Base-by-base conservation (phyloP, 2,113 vertebrate genomes). In the Hippocampus guttulatus region DNA sequence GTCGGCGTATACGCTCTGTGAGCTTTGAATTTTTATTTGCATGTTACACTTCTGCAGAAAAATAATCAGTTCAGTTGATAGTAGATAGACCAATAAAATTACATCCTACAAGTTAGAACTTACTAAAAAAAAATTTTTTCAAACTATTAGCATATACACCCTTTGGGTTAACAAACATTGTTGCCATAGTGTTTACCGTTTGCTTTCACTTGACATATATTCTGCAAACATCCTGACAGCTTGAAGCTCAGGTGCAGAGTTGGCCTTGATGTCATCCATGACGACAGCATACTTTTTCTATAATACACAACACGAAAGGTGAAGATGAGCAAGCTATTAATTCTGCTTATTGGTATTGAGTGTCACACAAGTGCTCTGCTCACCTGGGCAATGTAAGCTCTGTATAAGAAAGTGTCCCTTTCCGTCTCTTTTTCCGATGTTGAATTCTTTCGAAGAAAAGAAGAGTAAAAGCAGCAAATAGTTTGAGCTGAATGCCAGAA, bases 371-470 rank as follows among this genome's bases (percentile, higher is more conserved):
- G 52, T 51, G n/a, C 20, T 10, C 2, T 2, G 14, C 64, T 81
- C 78, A 98, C 96, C 95, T 98, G 95, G 3, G 97, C 97, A 0
- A 98, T 93, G 84, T 97, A 98, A 0, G 96, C 94, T 87, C 96
- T 93, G 85, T 95, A 98, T 30, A 99, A 79, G 89, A 99, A 97
- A 64, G 95, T 92, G 12, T 99, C 96, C 63, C 94, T 88, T 74
- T 99, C 96, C 18, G 87, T 62, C 3, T 96, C 96, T 74, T 94
- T 96, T 75, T 96, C 95, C 0, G 92, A 89, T 18, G 80, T 90
- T 0, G 94, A 92, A 0, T 92, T 92, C 97, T 99, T 98, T 78
- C 0, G 69, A 85, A 69, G 52, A 75, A 21, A 5, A 21, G 7
- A 74, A 8, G 5, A 38, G 5, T 9, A 74, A 14, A 79, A 21